These are phyloP conservation scores for Microctonus hyperodae DNA, from an alignment of 2,888 invertebrate genomes.

Conservation along the genomic window DNA sequence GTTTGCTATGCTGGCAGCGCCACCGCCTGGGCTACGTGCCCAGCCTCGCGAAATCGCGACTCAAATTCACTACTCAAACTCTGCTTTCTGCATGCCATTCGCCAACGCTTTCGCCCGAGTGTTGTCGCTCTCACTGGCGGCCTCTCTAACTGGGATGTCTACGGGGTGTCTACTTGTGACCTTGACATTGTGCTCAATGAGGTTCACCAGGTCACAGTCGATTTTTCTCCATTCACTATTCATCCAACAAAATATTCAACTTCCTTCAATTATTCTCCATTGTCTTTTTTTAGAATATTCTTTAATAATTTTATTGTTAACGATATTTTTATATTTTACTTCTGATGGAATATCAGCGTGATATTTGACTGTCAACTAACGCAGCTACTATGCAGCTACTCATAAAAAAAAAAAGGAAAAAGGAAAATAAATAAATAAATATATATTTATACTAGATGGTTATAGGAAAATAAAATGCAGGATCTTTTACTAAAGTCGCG, in stretches of 20 bases:
- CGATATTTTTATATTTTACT: slow-evolving; percentile 6
- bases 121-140: slow-evolving; percentile 31
- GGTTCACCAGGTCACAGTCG: slow-evolving; percentile 36
- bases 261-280: too few species aligned
- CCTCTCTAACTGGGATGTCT: slow-evolving; percentile 41
- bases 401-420: too few species aligned
- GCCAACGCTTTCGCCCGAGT: slow-evolving; percentile 24
- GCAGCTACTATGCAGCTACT: slow-evolving; percentile 19
- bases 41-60: slow-evolving; percentile 59
- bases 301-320: too few species aligned
- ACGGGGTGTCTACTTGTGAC: slow-evolving; percentile 40
- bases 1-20: slow-evolving; percentile 63
- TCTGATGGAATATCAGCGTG: not conserved
- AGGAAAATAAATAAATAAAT: slow-evolving; percentile 19
- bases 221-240: too few species aligned
- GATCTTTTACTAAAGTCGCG: slow-evolving; percentile 32
- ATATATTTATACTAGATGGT: slow-evolving; percentile 1
- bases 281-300: too few species aligned
- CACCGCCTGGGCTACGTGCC: slow-evolving; percentile 57
- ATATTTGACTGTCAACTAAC: not conserved
- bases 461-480: slow-evolving; percentile 19
- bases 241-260: too few species aligned
- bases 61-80: slow-evolving; percentile 61
- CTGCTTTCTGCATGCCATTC: slow-evolving; percentile 37
- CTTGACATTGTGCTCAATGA: slow-evolving; percentile 37